Conservation (phyloP, 2,888 invertebrate genomes). For the Drosophila mettleri region DNA sequence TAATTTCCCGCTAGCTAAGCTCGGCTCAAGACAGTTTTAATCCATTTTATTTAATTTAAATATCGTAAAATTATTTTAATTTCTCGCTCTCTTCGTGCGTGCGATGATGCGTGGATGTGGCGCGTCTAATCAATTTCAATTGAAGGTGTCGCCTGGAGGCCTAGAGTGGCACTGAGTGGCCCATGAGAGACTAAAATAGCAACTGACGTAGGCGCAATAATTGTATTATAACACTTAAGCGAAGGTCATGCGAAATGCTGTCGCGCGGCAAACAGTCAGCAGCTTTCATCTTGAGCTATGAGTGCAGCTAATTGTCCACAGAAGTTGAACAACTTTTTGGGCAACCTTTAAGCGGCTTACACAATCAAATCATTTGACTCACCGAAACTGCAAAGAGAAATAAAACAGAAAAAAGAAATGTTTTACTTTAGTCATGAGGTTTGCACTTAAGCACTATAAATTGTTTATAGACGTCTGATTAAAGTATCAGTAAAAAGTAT, state of each 20-base stretch:
- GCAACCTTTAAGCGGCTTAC: not conserved
- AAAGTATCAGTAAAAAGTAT: constrained; percentile 16
- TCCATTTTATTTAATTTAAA: constrained; percentile 29
- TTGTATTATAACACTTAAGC: constrained; percentile 26
- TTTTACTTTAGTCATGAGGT: constrained; percentile 32
- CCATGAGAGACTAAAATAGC: constrained; percentile 31
- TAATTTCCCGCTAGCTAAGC: not conserved
- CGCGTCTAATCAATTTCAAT: constrained; percentile 71
- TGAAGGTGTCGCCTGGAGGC: constrained; percentile 70
- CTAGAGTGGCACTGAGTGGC: constrained; percentile 40
- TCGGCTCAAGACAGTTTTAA: constrained; percentile 5
- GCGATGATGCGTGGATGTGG: constrained; percentile 41
- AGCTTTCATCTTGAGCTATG: not conserved
- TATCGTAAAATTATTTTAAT: constrained; percentile 28
- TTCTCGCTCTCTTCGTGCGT: constrained; percentile 26
- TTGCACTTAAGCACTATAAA: constrained; percentile 24
- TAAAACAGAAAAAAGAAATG: constrained; percentile 11
- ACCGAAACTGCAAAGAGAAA: constrained; percentile 72
- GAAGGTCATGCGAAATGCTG: constrained; percentile 44
- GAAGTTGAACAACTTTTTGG: constrained; percentile 1
- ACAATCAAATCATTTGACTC: constrained; percentile 37
- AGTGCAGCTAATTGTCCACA: constrained; percentile 1
- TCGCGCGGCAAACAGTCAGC: constrained; percentile 5
- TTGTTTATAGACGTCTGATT: constrained; percentile 37
- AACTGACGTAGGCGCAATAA: constrained; percentile 62